phyloP scores from a whole-genome alignment of 2,888 invertebrate genomes.

The Acronicta psi region DNA sequence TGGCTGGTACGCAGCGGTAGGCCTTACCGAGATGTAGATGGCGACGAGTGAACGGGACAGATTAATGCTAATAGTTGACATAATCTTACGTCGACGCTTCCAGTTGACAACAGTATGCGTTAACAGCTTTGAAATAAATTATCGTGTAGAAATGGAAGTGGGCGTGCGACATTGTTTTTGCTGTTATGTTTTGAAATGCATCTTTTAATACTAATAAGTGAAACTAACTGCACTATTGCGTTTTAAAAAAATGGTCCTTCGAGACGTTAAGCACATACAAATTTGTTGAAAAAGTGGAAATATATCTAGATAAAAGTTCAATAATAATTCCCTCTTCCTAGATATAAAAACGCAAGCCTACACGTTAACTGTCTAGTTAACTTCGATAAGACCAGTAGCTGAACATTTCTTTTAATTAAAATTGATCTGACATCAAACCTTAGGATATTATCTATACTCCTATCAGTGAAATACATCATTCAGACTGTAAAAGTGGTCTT shows the following conservation, averaged over 20 bases:
- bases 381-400: slow-evolving; percentile 33
- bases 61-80: slow-evolving; percentile 57
- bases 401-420: slow-evolving; percentile 38
- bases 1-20: slow-evolving; percentile 71
- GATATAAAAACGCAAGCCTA: slow-evolving; percentile 10
- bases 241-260: background rate
- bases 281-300: too few species aligned
- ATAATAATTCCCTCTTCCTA: background rate
- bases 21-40: slow-evolving; percentile 58
- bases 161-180: slow-evolving; percentile 13
- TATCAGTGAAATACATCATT: slow-evolving; percentile 26
- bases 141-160: slow-evolving; percentile 31
- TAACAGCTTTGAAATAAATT: slow-evolving; percentile 41
- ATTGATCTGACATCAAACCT: slow-evolving; percentile 25
- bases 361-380: slow-evolving; percentile 25
- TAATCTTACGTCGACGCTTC: slow-evolving; percentile 43
- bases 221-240: background rate
- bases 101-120: slow-evolving; percentile 24
- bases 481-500: slow-evolving; percentile 6
- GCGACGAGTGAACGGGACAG: slow-evolving; percentile 49
- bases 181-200: background rate
- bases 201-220: background rate
- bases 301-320: background rate
- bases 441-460: slow-evolving; percentile 29
- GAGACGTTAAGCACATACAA: too few species aligned